Base-by-base conservation (phyloP, 2,888 invertebrate genomes). In the Rhopalosiphum nymphaeae region DNA sequence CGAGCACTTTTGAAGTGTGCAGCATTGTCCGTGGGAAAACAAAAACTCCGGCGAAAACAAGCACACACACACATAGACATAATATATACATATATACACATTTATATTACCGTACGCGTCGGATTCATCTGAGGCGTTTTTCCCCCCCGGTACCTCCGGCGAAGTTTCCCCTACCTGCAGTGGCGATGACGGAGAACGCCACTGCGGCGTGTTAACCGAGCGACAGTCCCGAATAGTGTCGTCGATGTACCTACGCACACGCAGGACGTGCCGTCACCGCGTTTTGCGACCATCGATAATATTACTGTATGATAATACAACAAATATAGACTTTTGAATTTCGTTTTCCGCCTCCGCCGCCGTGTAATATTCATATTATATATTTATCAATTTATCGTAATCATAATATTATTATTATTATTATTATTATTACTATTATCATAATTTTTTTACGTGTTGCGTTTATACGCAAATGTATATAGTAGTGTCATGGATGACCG, bases 11-110 rank as follows among this genome's bases (percentile, higher is more conserved):
- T 42, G 2, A 25, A 29, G 92, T n/a, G 49, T 49, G 84, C 84
- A 29, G 53, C 84, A 92, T 92, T 93, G 56, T 84, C 78, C 56
- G 93, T 89, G 93, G 89, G 89, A 93, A 93, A 89, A 53, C 44
- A 21, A 67, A 92, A 57, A 91, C 78, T 36, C 29, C 44, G n/a
- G 42, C 44, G 29, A 91, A 91, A 85, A 92, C 36, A 11, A 91
- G 29, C 84, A 42, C 57, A 16, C 26, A 16, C 16, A 26, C 44
- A 86, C 25, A 85, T 25, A 44, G 3, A 26, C 26, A 85, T 1
- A 85, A 53, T 21, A 49, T 25, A 42, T 9, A 49, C 11, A 49
- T 85, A 11, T 29, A 67, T 21, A 21, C 9, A 78, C 7, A 21
- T 78, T 21, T 88, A 53, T 88, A 53, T 53, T 56, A 36, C 87